A percentile compares a stretch with the other conserved stretches of the same genome.
phyloP scores from a whole-genome alignment of 2,888 invertebrate species.

The Synergus itoensis region DNA sequence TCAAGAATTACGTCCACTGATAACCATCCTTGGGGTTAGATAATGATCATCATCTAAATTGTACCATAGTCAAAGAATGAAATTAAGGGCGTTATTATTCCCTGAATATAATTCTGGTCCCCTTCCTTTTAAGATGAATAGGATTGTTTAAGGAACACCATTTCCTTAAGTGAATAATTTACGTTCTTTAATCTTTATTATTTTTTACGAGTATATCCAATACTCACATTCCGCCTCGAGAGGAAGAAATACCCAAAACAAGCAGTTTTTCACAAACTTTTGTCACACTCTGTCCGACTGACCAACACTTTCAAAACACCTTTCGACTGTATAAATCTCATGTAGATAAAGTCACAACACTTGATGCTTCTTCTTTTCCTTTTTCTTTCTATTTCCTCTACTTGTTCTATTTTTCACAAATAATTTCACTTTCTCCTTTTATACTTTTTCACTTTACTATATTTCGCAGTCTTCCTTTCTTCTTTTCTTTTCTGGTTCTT shows the following conservation, averaged over 20 bases:
- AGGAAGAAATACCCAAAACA: neutral
- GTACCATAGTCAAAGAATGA: conserved; percentile 19
- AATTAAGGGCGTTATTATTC: conserved; percentile 21
- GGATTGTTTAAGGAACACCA: neutral
- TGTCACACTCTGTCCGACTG: neutral
- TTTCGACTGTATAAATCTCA: neutral
- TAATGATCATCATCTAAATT: conserved; percentile 37
- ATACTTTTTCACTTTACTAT: conserved; percentile 3
- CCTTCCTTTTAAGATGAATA: neutral
- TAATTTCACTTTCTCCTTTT: neutral
- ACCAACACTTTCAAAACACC: neutral
- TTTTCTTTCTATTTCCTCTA: neutral
- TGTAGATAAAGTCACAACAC: neutral
- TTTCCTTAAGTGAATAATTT: conserved; percentile 9
- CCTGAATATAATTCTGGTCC: conserved; percentile 1
- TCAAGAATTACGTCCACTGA: conserved; percentile 3
- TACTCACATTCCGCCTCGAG: neutral
- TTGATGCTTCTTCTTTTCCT: neutral
- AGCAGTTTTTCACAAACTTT: neutral
- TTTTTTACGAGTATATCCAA: neutral
- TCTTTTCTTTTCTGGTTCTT: neutral
- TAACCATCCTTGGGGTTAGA: conserved; percentile 2
- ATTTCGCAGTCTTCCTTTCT: neutral
- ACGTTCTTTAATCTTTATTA: neutral
- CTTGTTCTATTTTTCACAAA: neutral